Base-by-base conservation (phyloP, 2,113 vertebrate genomes). In the Lamprologus speciosus region DNA sequence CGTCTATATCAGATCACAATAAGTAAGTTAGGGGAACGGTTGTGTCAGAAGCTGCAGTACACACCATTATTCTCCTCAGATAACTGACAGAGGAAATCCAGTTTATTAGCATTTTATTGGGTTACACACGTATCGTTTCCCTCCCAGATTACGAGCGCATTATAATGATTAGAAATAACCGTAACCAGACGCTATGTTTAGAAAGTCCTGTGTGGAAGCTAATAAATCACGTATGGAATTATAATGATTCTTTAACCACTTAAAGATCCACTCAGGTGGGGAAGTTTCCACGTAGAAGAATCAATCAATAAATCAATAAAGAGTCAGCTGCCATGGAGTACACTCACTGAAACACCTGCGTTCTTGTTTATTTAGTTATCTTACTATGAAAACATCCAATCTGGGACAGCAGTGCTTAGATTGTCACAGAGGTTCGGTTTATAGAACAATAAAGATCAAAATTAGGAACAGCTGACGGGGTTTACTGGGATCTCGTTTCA, bases 11-110 rank as follows among this genome's bases (percentile, higher is more conserved):
- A 84, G 78, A 93, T 95, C 87, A 85, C 54, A 37, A 79, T 94
- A 93, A 94, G 58, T 89, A 45, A 84, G 58, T 95, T 94, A 93
- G 80, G 83, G 85, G 84, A 60, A 58, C 63, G 54, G 57, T 35
- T 84, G 91, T 92, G 92, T 93, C 95, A 92, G 87, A 54, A 82
- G 84, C 19, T 14, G 93, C 90, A 80, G 55, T 14, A 42, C 35
- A 37, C 78, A 75, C 57, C 94, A 95, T 95, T 88, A 93, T 84
- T 95, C 95, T 93, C 88, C 91, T 84, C 88, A 12, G 80, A 91
- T 87, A 90, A 92, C 86, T 51, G 78, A 90, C 85, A 78, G 82
- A 93, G 84, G 51, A 93, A 93, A 95, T 92, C 86, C 51, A 87
- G 42, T 95, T 95, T 89, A 87, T 93, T 90, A 80, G 80, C 60